Percentiles rank a stretch among this genome's conserved stretches.
These are phyloP conservation scores for Drosophila elegans DNA, from an alignment of 1,140 invertebrate species.

Conservation along the genomic window DNA sequence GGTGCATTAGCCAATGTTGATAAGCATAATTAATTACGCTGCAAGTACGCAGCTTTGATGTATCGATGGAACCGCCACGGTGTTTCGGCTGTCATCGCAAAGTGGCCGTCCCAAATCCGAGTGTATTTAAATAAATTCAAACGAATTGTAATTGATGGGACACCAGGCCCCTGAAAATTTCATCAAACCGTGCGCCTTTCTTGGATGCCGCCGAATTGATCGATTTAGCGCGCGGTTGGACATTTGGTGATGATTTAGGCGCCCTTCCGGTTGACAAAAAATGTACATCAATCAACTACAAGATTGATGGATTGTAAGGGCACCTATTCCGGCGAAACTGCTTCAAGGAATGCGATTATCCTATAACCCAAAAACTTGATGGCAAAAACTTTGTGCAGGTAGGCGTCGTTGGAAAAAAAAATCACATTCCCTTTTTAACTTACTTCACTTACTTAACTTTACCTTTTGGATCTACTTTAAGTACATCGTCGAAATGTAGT, in stretches of 20 bases:
- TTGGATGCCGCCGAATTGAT: conserved; percentile 21
- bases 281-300: conserved; percentile 14
- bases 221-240: conserved; percentile 3
- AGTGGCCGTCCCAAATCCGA: conserved; percentile 53
- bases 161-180: conserved; percentile 11
- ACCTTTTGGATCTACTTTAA: too few relatives aligned
- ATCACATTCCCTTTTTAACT: neutral
- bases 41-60: conserved; percentile 66
- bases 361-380: too few relatives aligned
- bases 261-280: conserved; percentile 16
- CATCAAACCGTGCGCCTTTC: conserved; percentile 1
- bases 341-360: neutral
- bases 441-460: too few relatives aligned
- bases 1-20: conserved; percentile 60
- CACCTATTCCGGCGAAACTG: neutral
- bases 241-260: conserved; percentile 13
- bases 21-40: conserved; percentile 77
- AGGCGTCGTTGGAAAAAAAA: neutral
- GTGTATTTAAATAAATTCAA: conserved; percentile 82
- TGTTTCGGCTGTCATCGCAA: conserved; percentile 22
- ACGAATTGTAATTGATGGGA: conserved; percentile 76
- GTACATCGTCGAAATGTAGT: too few relatives aligned
- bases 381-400: neutral
- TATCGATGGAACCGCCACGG: conserved; percentile 45
- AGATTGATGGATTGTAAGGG: conserved; percentile 11